Base-by-base conservation (phyloP, 2,113 vertebrate species). In the Lonchura striata region DNA sequence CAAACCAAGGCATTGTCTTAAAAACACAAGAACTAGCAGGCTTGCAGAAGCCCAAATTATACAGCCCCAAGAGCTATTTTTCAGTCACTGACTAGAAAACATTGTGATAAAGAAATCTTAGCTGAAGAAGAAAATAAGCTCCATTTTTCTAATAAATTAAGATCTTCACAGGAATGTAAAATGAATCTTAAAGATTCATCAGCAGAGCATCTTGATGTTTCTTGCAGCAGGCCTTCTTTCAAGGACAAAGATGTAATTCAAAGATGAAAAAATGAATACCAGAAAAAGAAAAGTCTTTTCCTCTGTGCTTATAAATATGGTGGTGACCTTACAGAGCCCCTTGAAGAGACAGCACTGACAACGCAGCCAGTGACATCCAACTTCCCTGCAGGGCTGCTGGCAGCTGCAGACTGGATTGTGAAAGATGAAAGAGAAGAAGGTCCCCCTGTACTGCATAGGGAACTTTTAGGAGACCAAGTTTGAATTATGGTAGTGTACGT, bases 101-200 rank as follows among this genome's bases (percentile, higher is more conserved):
- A 77, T 56, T 54, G 4, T 47, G 60, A 74, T 66, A 79, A 95
- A 95, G 93, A 90, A 96, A 92, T 95, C 90, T 56, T 80, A 88
- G 59, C 71, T 74, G 76, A 84, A 92, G 71, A 96, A 95, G 92
- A 96, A 96, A 96, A 95, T 92, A 93, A 91, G 68, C 75, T 90
- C 75, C 24, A 83, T 94, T 96, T 96, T 95, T 61, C 92, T 69
- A 75, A 92, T 86, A 96, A 96, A 90, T 75, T 27, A 93, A 95
- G 71, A 88, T 86, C 60, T 92, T 93, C n/a, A 42, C 59, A 46
- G 69, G 68, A 94, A 93, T 70, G 63, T 77, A 59, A 92, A 94
- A 91, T 68, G 28, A 82, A 70, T 84, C 74, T 86, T 92, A 81
- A 74, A 94, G n/a, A n/a, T n/a, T n/a, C n/a, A n/a, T n/a, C n/a